Percentiles rank a stretch among this genome's conserved stretches.
Conservation (phyloP, 2,888 invertebrate genomes). For the Athetis lepigone region DNA sequence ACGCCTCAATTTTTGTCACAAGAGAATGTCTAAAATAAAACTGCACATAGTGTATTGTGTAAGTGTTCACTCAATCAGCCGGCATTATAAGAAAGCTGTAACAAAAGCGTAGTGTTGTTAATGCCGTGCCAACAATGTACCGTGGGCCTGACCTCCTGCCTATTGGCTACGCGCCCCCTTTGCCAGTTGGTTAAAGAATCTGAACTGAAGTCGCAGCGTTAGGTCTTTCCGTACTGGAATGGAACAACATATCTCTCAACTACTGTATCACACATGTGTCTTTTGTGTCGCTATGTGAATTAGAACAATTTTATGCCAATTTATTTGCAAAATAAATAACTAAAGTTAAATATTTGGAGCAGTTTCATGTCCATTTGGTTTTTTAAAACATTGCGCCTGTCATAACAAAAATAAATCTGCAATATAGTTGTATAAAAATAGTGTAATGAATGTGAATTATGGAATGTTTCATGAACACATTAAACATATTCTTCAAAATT, state of each 20-base stretch:
- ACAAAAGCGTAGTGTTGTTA: slow-evolving; percentile 88
- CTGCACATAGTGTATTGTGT: slow-evolving; percentile 81
- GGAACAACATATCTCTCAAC: slow-evolving; percentile 88
- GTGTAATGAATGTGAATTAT: slow-evolving; percentile 8
- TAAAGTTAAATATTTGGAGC: background rate
- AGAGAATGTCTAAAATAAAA: slow-evolving; percentile 71
- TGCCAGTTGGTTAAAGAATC: slow-evolving; percentile 98
- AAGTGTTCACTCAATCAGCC: slow-evolving; percentile 77
- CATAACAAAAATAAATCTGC: background rate
- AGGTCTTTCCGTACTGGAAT: slow-evolving; percentile 98
- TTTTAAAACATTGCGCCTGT: background rate
- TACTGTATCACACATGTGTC: slow-evolving; percentile 72
- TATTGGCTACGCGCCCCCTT: slow-evolving; percentile 97
- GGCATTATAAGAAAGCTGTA: slow-evolving; percentile 77
- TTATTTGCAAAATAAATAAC: background rate
- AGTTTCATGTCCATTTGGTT: background rate
- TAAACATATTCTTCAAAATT: background rate
- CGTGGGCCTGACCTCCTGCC: slow-evolving; percentile 85
- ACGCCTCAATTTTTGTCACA: background rate
- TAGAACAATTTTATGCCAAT: slow-evolving; percentile 58
- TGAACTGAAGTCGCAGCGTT: slow-evolving; percentile 98
- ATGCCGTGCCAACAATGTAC: slow-evolving; percentile 84
- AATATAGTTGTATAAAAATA: slow-evolving; percentile 3
- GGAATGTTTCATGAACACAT: background rate
- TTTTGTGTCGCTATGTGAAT: slow-evolving; percentile 58